Conservation (phyloP, 2,888 invertebrate species). For the Congeria kusceri region DNA sequence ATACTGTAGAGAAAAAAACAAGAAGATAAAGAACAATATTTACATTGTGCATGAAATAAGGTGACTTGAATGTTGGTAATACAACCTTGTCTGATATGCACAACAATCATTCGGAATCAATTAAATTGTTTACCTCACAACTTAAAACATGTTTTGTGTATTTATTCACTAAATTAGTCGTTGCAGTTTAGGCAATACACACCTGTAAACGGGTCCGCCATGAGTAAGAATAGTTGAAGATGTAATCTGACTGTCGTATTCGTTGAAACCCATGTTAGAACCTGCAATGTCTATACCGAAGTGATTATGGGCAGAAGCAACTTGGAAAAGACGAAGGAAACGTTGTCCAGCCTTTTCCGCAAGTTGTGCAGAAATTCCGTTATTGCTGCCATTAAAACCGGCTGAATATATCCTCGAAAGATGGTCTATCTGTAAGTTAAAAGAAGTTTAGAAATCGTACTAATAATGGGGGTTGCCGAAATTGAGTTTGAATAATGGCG, state of each 20-base stretch:
- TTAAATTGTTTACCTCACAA: background rate
- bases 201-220: constrained; percentile 1
- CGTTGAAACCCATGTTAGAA: background rate
- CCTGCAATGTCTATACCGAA: background rate
- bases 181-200: too few species aligned
- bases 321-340: background rate
- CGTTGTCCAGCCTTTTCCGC: background rate
- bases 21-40: too few species aligned
- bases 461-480: too few species aligned
- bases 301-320: background rate
- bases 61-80: background rate
- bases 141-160: too few species aligned
- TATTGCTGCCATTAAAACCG: background rate
- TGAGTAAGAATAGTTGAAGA: background rate
- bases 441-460: too few species aligned
- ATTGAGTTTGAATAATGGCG: too few species aligned
- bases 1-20: too few species aligned
- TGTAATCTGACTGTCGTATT: background rate
- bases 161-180: too few species aligned
- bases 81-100: background rate
- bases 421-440: constrained; percentile 1
- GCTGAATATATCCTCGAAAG: background rate
- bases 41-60: too few species aligned
- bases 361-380: background rate
- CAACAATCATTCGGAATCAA: background rate